Evolutionary conservation across 2,113 vertebrate genomes (phyloP).

Genomic region (Cettia cetti): DNA sequence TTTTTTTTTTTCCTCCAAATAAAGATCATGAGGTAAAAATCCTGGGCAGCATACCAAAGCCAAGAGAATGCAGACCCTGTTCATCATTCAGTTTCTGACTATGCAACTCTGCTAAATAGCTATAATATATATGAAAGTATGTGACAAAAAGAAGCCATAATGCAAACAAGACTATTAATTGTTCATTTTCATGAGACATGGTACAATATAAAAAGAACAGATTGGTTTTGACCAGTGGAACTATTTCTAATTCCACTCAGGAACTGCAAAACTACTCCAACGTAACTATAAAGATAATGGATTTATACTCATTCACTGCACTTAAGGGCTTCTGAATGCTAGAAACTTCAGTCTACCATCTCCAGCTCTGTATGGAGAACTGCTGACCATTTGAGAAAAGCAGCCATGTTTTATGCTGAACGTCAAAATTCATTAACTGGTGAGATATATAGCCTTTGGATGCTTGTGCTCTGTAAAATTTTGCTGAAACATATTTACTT

Average conservation of each 20-base stretch:
- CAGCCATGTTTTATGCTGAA: background rate
- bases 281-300: background rate
- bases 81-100: background rate
- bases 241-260: background rate
- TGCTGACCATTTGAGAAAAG: background rate
- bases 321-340: background rate
- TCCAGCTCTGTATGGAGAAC: background rate
- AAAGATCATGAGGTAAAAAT: background rate
- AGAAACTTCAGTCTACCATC: background rate
- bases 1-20: background rate
- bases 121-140: background rate
- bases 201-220: background rate
- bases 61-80: background rate
- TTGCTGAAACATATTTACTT: background rate
- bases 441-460: background rate
- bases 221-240: background rate
- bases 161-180: background rate
- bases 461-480: background rate
- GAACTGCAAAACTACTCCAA: background rate
- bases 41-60: background rate
- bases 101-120: background rate
- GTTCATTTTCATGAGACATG: background rate
- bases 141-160: background rate
- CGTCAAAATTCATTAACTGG: background rate
- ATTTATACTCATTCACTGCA: background rate